Evolutionary conservation across 1,140 invertebrate species (phyloP).

Genomic region (Drosophila azteca): DNA sequence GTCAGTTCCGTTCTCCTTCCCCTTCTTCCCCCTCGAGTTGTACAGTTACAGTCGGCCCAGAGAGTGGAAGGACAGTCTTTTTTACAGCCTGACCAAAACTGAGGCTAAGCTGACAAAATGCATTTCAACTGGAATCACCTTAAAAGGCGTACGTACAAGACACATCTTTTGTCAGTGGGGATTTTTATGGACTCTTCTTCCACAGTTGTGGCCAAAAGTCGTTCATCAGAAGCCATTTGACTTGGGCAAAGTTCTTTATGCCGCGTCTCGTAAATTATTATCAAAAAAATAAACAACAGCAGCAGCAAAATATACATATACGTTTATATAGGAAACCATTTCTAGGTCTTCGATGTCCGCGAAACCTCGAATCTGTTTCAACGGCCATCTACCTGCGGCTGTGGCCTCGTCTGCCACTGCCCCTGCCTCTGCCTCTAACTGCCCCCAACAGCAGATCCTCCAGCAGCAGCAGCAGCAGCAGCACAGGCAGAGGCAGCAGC

Average conservation of each 20-base stretch:
- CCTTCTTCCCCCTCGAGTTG: constrained; percentile 11
- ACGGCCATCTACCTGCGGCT: constrained; percentile 43
- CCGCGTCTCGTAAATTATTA: constrained; percentile 61
- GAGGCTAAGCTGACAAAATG: constrained; percentile 65
- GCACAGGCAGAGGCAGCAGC: no score
- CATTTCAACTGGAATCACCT: constrained; percentile 67
- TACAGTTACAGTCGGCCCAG: constrained; percentile 61
- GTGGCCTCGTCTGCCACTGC: constrained; percentile 25
- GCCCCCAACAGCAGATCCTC: constrained; percentile 54
- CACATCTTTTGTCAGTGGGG: constrained; percentile 44
- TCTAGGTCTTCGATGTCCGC: constrained; percentile 26
- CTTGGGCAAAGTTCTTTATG: constrained; percentile 8
- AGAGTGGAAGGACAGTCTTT: constrained; percentile 15
- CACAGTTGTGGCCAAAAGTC: constrained; percentile 26
- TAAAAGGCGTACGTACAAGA: constrained; percentile 55
- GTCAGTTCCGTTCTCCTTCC: constrained; percentile 14
- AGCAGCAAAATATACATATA: constrained; percentile 5
- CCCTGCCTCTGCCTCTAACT: no score
- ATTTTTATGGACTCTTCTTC: constrained; percentile 16
- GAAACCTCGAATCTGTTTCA: no score
- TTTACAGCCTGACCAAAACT: constrained; percentile 34
- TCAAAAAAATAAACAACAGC: constrained; percentile 5
- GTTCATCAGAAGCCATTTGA: constrained; percentile 38
- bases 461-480: background rate
- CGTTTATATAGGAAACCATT: constrained; percentile 22